Evolutionary conservation across 2,113 vertebrate genomes (phyloP).

Genomic region (Rhinichthys klamathensis): DNA sequence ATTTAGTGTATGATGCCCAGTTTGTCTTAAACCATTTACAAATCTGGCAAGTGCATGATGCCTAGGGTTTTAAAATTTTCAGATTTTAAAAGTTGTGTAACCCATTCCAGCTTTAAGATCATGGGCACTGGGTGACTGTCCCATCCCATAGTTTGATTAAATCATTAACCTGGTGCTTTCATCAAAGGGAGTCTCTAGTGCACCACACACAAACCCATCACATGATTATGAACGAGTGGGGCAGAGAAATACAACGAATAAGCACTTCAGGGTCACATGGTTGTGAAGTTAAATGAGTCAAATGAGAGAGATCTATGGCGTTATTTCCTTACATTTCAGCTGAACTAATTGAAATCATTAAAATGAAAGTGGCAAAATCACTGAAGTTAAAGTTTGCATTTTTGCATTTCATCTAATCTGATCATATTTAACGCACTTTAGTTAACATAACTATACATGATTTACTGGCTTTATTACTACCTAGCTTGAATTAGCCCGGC

Average conservation of each 20-base stretch:
- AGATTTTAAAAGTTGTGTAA: not conserved
- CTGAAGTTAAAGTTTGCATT: too few relatives aligned
- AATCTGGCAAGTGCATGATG: not conserved
- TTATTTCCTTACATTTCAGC: not conserved
- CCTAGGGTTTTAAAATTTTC: not conserved
- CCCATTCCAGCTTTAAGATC: not conserved
- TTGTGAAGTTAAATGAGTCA: not conserved
- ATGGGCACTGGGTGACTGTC: not conserved
- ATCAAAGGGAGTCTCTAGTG: not conserved
- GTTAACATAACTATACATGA: not conserved
- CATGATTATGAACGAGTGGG: not conserved
- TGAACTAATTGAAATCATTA: not conserved
- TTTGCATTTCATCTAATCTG: not conserved
- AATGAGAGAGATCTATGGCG: not conserved
- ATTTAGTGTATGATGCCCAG: not conserved
- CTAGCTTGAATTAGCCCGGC: not conserved
- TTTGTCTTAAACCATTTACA: not conserved
- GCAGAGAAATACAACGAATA: not conserved
- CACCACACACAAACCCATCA: conserved; percentile 3
- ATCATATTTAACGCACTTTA: not conserved
- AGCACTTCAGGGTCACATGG: conserved; percentile 21
- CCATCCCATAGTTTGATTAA: not conserved
- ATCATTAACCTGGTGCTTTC: conserved; percentile 26
- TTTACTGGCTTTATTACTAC: not conserved
- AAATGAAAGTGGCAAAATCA: not conserved